Base-by-base conservation (phyloP, 2,888 invertebrate species). In the Dichetophora obliterata region DNA sequence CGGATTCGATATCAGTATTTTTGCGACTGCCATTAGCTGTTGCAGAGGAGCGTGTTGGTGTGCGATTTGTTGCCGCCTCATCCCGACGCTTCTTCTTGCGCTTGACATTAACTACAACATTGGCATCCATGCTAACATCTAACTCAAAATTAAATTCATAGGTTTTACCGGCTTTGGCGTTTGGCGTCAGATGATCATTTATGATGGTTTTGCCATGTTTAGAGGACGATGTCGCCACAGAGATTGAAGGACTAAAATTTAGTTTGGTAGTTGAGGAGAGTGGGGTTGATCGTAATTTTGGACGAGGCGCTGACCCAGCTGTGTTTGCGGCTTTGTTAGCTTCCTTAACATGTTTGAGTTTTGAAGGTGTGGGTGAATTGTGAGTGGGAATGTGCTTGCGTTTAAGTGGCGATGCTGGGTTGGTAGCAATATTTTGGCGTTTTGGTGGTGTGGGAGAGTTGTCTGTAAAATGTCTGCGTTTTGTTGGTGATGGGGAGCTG, bases 101-200 rank as follows among this genome's bases (percentile, higher is more conserved):
- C 78, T 87, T 88, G 0, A 90, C 87, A 78, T 89, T 89, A 0
- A 90, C 87, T 75, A 90, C 84, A 48, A 90, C 88, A 83, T 90
- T 88, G n/a, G 89, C 89, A 79, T 90, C 89, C 85, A 89, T 82
- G 78, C 89, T 89, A 5, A 90, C 89, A 80, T 90, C 88, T 48
- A 90, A 78, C 76, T 89, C 89, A 71, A 90, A 87, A 82, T 89
- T 89, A 24, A 90, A 86, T 78, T 89, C 87, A 76, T 89, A 89
- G 0, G 87, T 88, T 82, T 90, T 90, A 2, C 84, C 84, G 16
- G 86, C 83, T 34, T 85, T 86, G 9, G 85, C 82, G 75, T 87
- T 88, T 0, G 88, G 89, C 0, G 88, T 87, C 5, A 88, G 77
- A 52, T 85, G 84, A 75, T 89, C 87, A 78, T 89, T 89, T 22